Evolutionary conservation across 1,140 invertebrate species (phyloP).

Genomic region (Leucophenga varia): DNA sequence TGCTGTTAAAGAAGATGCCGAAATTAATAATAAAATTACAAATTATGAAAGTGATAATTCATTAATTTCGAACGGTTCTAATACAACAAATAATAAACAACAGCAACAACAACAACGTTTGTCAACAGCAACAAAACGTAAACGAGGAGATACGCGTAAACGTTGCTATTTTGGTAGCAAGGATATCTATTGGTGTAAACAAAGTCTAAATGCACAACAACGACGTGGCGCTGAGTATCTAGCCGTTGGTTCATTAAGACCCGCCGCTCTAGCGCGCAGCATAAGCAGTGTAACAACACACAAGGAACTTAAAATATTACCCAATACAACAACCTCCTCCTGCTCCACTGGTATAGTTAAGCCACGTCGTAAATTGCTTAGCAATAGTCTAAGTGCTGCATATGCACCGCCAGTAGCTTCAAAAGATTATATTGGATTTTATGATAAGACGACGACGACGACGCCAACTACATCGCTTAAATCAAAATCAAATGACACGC

Average conservation of each 20-base stretch:
- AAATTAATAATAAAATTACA: too few species aligned
- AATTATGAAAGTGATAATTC: too few species aligned
- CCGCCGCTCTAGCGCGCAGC: conserved; percentile 35
- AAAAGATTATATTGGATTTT: conserved; percentile 39
- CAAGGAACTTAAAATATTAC: conserved; percentile 17
- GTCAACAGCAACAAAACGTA: conserved; percentile 42
- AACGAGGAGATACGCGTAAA: conserved; percentile 32
- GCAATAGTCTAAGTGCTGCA: conserved; percentile 40
- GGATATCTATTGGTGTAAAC: conserved; percentile 50
- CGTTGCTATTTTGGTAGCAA: conserved; percentile 46
- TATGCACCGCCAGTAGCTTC: conserved; percentile 34
- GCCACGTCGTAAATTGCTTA: conserved; percentile 32
- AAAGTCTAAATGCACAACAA: too few species aligned
- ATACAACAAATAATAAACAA: too few species aligned
- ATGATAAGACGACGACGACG: conserved; percentile 27
- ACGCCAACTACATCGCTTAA: not conserved
- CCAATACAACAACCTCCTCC: conserved; percentile 2
- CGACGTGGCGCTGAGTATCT: not conserved
- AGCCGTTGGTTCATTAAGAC: not conserved
- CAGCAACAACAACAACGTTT: conserved; percentile 3
- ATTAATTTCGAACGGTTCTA: too few species aligned
- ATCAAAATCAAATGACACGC: conserved; percentile 26
- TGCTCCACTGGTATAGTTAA: conserved; percentile 28
- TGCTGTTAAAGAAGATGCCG: not conserved
- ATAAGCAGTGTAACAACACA: conserved; percentile 32